Evolutionary conservation across 1,140 invertebrate genomes (phyloP).

Genomic region (Heterodera schachtii): DNA sequence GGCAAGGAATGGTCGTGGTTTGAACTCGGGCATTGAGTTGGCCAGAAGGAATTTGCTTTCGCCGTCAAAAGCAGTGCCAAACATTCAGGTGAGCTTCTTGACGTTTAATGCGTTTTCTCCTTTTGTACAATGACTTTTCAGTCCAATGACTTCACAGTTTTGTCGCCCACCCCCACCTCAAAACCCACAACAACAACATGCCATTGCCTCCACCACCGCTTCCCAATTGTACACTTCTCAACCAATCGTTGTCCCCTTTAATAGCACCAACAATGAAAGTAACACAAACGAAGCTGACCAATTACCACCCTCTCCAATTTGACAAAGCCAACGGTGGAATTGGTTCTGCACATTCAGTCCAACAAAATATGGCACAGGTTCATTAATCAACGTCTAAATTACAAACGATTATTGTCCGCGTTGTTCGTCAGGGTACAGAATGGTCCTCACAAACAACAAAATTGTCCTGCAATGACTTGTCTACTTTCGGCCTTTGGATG

Average conservation of each 20-base stretch:
- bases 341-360: too few relatives aligned
- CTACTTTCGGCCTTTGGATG: slow-evolving; percentile 43
- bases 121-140: background rate
- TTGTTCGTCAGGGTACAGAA: too few relatives aligned
- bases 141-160: background rate
- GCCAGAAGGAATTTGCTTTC: slow-evolving; percentile 38
- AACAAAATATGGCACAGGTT: too few relatives aligned
- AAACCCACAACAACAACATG: background rate
- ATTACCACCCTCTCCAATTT: too few relatives aligned
- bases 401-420: too few relatives aligned
- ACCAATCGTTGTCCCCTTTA: background rate
- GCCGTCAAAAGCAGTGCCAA: background rate
- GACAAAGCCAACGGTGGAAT: too few relatives aligned
- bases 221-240: background rate
- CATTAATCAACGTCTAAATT: too few relatives aligned
- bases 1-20: slow-evolving; percentile 32
- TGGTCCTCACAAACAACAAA: background rate
- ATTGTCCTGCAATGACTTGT: background rate
- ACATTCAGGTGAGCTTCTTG: background rate
- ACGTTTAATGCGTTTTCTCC: background rate
- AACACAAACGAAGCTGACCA: too few relatives aligned
- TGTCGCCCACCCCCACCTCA: background rate
- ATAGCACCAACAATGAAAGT: background rate
- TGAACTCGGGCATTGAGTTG: slow-evolving; percentile 43
- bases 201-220: slow-evolving; percentile 10